Conservation (phyloP, 2,888 invertebrate species). For the Plagodis pulveraria region DNA sequence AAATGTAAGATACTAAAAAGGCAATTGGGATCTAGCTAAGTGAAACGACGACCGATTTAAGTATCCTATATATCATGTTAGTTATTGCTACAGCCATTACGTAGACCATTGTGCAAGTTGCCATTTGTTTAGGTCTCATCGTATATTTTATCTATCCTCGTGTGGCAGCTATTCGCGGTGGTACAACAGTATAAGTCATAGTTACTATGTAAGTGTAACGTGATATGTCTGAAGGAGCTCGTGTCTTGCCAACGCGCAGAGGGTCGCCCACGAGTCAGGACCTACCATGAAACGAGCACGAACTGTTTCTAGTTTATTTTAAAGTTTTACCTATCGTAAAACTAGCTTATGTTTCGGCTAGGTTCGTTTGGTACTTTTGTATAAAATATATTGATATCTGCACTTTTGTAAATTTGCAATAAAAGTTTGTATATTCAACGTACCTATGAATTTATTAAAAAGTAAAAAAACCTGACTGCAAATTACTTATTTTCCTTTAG, state of each 20-base stretch:
- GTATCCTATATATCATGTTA: not conserved
- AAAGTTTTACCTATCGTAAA: not conserved
- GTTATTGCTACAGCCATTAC: slow-evolving; percentile 5
- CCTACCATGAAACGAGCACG: slow-evolving; percentile 39
- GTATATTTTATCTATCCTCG: slow-evolving; percentile 22
- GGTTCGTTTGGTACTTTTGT: too few relatives aligned
- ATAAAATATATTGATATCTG: too few relatives aligned
- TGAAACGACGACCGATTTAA: too few relatives aligned
- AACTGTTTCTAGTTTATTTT: not conserved
- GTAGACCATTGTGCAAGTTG: slow-evolving; percentile 11
- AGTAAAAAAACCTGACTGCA: too few relatives aligned
- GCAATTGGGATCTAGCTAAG: too few relatives aligned
- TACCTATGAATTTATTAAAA: too few relatives aligned
- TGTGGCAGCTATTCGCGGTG: slow-evolving; percentile 29
- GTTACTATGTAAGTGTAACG: slow-evolving; percentile 22
- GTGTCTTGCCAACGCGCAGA: slow-evolving; percentile 29
- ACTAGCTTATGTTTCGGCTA: too few relatives aligned
- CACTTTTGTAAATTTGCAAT: too few relatives aligned
- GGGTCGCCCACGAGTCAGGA: slow-evolving; percentile 42
- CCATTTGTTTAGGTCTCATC: slow-evolving; percentile 27
- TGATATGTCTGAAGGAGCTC: slow-evolving; percentile 30
- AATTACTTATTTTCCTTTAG: too few relatives aligned
- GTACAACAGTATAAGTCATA: not conserved
- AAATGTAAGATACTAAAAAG: not conserved
- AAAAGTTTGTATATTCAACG: too few relatives aligned